Percentiles rank a stretch among this genome's conserved stretches.
Evolutionary conservation across 1,140 invertebrate species (phyloP).

Genomic region (Ips nitidus): DNA sequence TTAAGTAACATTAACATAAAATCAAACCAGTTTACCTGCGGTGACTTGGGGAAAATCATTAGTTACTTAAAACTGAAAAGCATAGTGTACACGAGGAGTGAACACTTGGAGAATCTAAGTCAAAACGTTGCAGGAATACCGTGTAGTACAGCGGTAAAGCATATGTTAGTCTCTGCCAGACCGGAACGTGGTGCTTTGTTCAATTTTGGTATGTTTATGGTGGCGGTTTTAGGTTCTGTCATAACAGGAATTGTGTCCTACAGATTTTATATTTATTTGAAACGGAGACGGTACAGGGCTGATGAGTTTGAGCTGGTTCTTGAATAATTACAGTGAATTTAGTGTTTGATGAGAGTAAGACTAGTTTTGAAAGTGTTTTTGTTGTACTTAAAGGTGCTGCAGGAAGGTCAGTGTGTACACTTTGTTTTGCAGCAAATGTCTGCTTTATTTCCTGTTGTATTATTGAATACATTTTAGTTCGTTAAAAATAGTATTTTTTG

Average conservation of each 20-base stretch:
- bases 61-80: constrained; percentile 41
- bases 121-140: constrained; percentile 49
- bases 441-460: constrained; percentile 23
- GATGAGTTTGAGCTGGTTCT: too few relatives aligned
- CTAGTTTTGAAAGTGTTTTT: too few relatives aligned
- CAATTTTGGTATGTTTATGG: constrained; percentile 22
- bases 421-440: constrained; percentile 11
- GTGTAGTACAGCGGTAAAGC: constrained; percentile 37
- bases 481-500: too few relatives aligned
- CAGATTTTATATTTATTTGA: too few relatives aligned
- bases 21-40: constrained; percentile 45
- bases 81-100: constrained; percentile 43
- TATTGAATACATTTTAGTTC: too few relatives aligned
- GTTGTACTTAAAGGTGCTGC: too few relatives aligned
- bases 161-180: not conserved
- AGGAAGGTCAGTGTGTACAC: too few relatives aligned
- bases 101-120: constrained; percentile 42
- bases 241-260: too few relatives aligned
- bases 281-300: too few relatives aligned
- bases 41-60: constrained; percentile 44
- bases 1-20: constrained; percentile 44
- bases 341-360: too few relatives aligned
- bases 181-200: constrained; percentile 18
- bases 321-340: too few relatives aligned
- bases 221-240: constrained; percentile 30